Evolutionary conservation across 92 coral and sea anemone species (phyloP).

Genomic region (Anthopleura xanthogrammica): DNA sequence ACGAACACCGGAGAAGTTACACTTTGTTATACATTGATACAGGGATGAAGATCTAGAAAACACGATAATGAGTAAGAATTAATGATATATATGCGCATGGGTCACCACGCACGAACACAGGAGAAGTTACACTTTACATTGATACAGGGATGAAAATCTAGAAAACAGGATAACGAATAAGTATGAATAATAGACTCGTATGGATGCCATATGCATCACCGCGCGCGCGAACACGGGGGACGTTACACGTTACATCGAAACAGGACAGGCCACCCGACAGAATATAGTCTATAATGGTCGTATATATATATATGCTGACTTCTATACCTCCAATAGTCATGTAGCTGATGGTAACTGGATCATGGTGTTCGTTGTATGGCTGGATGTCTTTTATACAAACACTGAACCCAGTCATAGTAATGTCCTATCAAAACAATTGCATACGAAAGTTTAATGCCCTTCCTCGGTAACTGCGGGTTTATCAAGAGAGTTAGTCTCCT

Average conservation of each 20-base stretch:
- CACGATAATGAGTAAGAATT: background rate
- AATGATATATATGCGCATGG: too few relatives aligned
- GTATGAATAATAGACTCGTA: too few relatives aligned
- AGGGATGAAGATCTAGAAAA: constrained; percentile 26
- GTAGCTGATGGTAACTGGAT: constrained; percentile 62
- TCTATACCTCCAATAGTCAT: constrained; percentile 60
- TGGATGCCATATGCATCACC: too few relatives aligned
- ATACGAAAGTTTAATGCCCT: background rate
- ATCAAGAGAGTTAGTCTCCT: too few relatives aligned
- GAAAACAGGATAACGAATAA: background rate
- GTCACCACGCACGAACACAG: too few relatives aligned
- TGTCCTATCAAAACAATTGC: constrained; percentile 27
- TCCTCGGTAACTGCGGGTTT: background rate
- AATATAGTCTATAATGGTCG: too few relatives aligned
- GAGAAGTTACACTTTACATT: background rate
- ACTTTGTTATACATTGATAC: background rate
- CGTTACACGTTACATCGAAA: background rate
- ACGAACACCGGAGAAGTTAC: background rate
- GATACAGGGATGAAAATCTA: constrained; percentile 28
- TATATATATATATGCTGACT: background rate
- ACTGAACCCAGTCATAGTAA: constrained; percentile 41
- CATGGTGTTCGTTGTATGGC: constrained; percentile 63
- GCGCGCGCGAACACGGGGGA: background rate
- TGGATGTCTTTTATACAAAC: constrained; percentile 74
- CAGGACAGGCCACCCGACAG: too few relatives aligned